phyloP scores from a whole-genome alignment of 2,888 invertebrate genomes.

The Hoplodrina ambigua region DNA sequence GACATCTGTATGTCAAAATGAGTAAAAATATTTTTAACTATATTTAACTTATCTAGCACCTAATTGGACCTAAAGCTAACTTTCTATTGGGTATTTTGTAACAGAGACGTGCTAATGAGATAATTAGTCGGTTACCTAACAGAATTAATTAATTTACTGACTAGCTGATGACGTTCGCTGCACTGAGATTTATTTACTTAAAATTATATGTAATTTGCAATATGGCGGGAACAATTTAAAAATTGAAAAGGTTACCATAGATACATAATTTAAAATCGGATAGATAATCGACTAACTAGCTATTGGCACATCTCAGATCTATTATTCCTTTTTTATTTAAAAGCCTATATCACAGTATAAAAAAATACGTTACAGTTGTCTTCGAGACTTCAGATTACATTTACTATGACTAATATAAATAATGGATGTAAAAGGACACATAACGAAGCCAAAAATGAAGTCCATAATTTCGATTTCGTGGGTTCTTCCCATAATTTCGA shows the following conservation, averaged over 20 bases:
- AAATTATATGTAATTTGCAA: background rate
- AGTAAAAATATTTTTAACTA: constrained; percentile 56
- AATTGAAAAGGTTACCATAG: background rate
- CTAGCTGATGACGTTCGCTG: constrained; percentile 6
- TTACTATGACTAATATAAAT: constrained; percentile 64
- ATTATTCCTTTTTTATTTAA: constrained; percentile 75
- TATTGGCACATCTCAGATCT: constrained; percentile 62
- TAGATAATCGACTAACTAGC: constrained; percentile 19
- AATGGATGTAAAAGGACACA: background rate
- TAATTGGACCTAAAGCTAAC: constrained; percentile 68
- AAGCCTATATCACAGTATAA: constrained; percentile 88
- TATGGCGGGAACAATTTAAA: background rate
- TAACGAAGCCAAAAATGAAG: too few species aligned
- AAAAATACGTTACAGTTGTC: constrained; percentile 81
- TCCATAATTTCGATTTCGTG: too few species aligned
- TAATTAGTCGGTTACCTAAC: constrained; percentile 20
- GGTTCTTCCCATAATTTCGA: too few species aligned
- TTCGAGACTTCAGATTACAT: constrained; percentile 73
- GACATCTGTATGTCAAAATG: constrained; percentile 53
- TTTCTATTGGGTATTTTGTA: constrained; percentile 64
- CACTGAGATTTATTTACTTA: background rate
- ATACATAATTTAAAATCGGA: background rate
- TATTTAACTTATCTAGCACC: constrained; percentile 75
- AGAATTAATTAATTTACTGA: constrained; percentile 3
- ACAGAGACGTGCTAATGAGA: constrained; percentile 41